phyloP scores from a whole-genome alignment of 2,797 vertebrate species.

The Rhinoraja longicauda region DNA sequence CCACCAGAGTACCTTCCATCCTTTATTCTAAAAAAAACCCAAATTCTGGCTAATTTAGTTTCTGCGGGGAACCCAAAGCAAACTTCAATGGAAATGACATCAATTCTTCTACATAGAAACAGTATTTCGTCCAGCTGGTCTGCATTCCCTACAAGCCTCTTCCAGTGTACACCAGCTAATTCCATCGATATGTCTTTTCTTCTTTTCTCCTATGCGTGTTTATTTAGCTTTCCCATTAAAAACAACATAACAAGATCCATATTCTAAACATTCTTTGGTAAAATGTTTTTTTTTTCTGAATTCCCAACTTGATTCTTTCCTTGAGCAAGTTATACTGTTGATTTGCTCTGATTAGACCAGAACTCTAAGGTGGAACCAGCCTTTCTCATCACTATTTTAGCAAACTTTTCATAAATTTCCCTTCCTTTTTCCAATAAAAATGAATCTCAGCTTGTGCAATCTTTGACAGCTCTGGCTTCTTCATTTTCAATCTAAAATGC shows the following conservation, averaged over 20 bases:
- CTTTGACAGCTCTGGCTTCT: neutral
- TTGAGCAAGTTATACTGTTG: neutral
- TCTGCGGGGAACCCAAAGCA: neutral
- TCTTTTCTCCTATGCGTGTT: neutral
- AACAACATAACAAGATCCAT: neutral
- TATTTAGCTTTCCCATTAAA: neutral
- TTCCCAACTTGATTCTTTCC: neutral
- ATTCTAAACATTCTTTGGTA: neutral
- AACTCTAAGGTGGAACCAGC: neutral
- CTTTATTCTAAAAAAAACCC: neutral
- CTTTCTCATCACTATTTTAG: neutral
- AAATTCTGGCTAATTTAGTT: neutral
- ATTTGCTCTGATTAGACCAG: neutral
- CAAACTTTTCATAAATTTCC: neutral
- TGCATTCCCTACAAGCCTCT: neutral
- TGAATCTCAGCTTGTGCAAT: neutral
- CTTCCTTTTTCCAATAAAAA: neutral
- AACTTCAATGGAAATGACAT: neutral
- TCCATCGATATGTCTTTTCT: neutral
- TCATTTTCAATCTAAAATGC: neutral
- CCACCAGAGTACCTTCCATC: neutral
- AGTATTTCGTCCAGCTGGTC: neutral
- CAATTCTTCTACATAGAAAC: neutral
- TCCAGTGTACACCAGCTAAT: neutral
- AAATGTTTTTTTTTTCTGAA: neutral